Evolutionary conservation across 1,140 invertebrate species (phyloP), one percentile per base, ranked within the genome.

Genomic region (Rhopalosiphum maidis): DNA sequence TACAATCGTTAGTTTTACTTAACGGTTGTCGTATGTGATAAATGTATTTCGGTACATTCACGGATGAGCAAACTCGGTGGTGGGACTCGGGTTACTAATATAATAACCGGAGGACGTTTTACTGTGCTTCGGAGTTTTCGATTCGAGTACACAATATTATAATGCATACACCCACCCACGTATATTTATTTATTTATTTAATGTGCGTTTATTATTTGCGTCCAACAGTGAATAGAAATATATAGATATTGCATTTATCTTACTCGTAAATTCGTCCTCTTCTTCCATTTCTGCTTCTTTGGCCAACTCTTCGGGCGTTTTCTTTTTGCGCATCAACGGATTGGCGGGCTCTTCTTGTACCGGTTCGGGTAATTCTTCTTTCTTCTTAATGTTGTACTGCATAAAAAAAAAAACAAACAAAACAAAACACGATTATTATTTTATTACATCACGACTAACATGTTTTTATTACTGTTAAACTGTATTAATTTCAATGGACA

Each of bases 301-400:
- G 77, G 98, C 99, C 94, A 99, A 95, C 95, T 99, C 99, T 95
- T 99, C 99, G 0, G 98, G 98, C 68, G 99, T 99, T 96, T 99
- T 99, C 96, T 99, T 99, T 96, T 99, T 99, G 95, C 99, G 97
- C 98, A 98, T 98, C 95, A 98, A 96, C 90, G 97, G 98, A 95
- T 98, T 98, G 93, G 97, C 97, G 94, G 98, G 97, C 95, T 98
- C 98, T 94, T 97, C 96, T 83, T 96, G 97, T 94, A 96, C 96
- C 93, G 97, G 96, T 95, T 98, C 97, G 94, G 97, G 97, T 94
- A 98, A 96, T 95, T 98, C 98, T 95, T 99, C 98, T 95, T 98
- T 98, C 96, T 99, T 99, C 96, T 98, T 98, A 96, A 99, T 99
- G 95, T 99, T 99, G 96, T 99, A 99, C 99, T 99, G 96, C 21